Percentiles rank a stretch among this genome's conserved stretches.
phyloP scores from a whole-genome alignment of 1,140 invertebrate species.

The Pseudomyrmex flavicornis region DNA sequence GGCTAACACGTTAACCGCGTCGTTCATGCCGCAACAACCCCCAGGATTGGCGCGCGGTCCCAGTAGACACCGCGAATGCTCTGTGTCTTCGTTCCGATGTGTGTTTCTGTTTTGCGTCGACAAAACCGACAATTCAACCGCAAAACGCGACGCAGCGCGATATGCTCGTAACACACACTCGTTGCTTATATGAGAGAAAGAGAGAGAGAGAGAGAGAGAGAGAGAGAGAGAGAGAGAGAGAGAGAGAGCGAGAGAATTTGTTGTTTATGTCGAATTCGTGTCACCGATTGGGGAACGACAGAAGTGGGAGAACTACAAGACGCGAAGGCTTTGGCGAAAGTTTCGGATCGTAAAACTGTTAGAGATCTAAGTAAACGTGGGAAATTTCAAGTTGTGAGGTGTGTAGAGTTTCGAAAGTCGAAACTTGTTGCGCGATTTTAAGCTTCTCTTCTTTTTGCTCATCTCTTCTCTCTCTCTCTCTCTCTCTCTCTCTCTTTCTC shows the following conservation, averaged over 20 bases:
- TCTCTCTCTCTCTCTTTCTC: neutral
- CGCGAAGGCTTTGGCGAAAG: neutral
- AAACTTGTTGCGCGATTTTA: constrained; percentile 59
- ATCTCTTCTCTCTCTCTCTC: neutral
- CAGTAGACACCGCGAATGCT: neutral
- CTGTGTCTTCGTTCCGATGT: constrained; percentile 1
- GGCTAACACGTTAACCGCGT: constrained; percentile 35
- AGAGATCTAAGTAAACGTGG: neutral
- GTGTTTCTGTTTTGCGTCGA: constrained; percentile 12
- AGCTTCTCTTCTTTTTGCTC: neutral
- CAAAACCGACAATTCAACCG: constrained; percentile 35
- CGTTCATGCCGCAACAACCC: neutral
- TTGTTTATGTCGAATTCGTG: neutral
- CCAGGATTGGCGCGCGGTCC: neutral
- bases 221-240: neutral
- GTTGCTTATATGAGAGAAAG: neutral
- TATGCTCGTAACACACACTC: neutral
- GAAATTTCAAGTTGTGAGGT: neutral
- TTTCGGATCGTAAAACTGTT: constrained; percentile 12
- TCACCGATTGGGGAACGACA: neutral
- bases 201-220: constrained; percentile 15
- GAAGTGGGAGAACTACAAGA: neutral
- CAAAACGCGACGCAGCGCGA: neutral
- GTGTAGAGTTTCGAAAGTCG: constrained; percentile 1
- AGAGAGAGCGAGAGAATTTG: constrained; percentile 15